Conservation (phyloP, 2,888 invertebrate species). For the Neoscelio sp. region DNA sequence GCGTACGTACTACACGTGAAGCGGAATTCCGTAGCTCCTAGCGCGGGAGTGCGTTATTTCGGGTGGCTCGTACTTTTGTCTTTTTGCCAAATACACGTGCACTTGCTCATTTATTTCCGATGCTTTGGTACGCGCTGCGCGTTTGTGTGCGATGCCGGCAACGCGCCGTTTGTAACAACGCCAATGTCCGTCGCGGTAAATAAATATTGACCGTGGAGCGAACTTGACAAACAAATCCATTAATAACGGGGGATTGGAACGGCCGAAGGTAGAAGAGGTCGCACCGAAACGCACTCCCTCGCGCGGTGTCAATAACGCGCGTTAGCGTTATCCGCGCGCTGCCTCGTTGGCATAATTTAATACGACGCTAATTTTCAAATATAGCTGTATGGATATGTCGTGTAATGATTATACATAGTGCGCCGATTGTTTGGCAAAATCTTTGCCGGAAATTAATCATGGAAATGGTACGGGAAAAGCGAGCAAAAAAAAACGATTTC, state of each 20-base stretch:
- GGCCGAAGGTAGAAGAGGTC: conserved; percentile 69
- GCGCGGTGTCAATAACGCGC: conserved; percentile 58
- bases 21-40: conserved; percentile 63
- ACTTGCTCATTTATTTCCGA: conserved; percentile 75
- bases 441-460: too few relatives aligned
- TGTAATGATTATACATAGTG: not conserved
- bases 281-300: conserved; percentile 33
- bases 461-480: too few relatives aligned
- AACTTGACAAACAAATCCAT: conserved; percentile 80
- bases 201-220: conserved; percentile 79
- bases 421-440: not conserved
- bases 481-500: too few relatives aligned
- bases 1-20: conserved; percentile 57
- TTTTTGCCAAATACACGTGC: conserved; percentile 77
- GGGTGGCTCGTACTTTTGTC: conserved; percentile 74
- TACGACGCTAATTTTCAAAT: conserved; percentile 55
- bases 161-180: conserved; percentile 71
- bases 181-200: conserved; percentile 75
- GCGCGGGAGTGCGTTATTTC: conserved; percentile 60
- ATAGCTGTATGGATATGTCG: not conserved
- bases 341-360: conserved; percentile 59
- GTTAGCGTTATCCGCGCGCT: conserved; percentile 44
- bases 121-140: conserved; percentile 37
- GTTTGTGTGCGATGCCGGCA: conserved; percentile 8
- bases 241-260: conserved; percentile 79